Evolutionary conservation across 2,888 invertebrate species (phyloP).

Genomic region (Vandiemenella viatica): DNA sequence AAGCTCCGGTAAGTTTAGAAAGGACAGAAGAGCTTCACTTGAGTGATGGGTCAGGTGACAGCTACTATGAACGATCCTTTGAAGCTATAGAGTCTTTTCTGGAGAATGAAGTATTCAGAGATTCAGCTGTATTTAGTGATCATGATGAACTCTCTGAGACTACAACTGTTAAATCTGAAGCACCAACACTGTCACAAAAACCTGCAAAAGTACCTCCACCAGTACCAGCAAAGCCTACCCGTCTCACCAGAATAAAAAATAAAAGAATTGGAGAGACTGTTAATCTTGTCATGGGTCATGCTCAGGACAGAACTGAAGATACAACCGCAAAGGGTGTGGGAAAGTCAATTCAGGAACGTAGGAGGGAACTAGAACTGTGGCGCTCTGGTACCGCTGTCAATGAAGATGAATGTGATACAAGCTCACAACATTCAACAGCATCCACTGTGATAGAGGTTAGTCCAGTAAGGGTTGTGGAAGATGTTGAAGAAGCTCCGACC

Average conservation of each 20-base stretch:
- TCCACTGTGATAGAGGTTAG: constrained; percentile 28
- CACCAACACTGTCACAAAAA: neutral
- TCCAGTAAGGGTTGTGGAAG: constrained; percentile 18
- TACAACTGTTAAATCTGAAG: constrained; percentile 5
- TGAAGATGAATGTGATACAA: constrained; percentile 26
- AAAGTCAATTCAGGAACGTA: constrained; percentile 24
- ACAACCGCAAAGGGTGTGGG: too few species aligned
- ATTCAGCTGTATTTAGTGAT: constrained; percentile 73
- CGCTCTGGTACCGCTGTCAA: constrained; percentile 10
- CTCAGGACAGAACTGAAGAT: too few species aligned
- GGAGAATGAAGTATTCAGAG: constrained; percentile 56
- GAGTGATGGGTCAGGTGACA: constrained; percentile 40
- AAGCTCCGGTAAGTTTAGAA: constrained; percentile 11
- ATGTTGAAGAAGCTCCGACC: constrained; percentile 15
- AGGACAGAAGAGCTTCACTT: constrained; percentile 23
- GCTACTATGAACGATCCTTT: constrained; percentile 61
- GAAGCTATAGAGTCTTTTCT: constrained; percentile 53
- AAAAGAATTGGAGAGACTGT: neutral
- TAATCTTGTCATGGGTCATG: constrained; percentile 7
- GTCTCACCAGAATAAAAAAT: too few species aligned
- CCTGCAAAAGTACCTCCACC: constrained; percentile 43
- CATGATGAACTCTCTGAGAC: constrained; percentile 36
- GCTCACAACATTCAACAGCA: constrained; percentile 27
- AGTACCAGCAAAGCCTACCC: constrained; percentile 44
- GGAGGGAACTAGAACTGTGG: constrained; percentile 26